A percentile compares a stretch with the other conserved stretches of the same genome.
Conservation (phyloP, 2,888 invertebrate genomes). For the Caprella mutica region DNA sequence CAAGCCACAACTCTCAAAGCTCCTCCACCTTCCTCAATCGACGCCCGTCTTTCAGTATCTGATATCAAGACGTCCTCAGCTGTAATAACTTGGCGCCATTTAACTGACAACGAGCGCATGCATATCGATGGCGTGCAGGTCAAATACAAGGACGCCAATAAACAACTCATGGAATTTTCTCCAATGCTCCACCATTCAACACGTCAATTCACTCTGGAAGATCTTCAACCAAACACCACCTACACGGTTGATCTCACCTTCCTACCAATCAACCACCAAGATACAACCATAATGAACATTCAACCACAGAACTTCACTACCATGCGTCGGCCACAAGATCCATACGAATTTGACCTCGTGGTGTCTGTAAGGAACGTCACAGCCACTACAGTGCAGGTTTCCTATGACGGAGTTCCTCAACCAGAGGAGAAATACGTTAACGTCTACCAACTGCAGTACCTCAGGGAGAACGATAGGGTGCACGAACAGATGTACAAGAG, state of each 20-base stretch:
- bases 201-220: slow-evolving; percentile 62
- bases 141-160: slow-evolving; percentile 65
- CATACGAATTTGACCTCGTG: slow-evolving; percentile 68
- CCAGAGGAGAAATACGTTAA: slow-evolving; percentile 83
- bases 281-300: slow-evolving; percentile 63
- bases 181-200: slow-evolving; percentile 72
- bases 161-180: slow-evolving; percentile 62
- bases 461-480: slow-evolving; percentile 55
- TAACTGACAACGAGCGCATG: slow-evolving; percentile 64
- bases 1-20: slow-evolving; percentile 9
- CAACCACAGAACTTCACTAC: slow-evolving; percentile 59
- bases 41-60: slow-evolving; percentile 59
- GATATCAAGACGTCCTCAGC: slow-evolving; percentile 68
- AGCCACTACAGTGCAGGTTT: slow-evolving; percentile 61
- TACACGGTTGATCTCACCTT: slow-evolving; percentile 75
- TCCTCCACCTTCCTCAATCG: slow-evolving; percentile 41
- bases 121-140: slow-evolving; percentile 80
- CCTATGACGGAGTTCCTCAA: slow-evolving; percentile 73
- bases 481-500: slow-evolving; percentile 58
- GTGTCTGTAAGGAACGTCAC: slow-evolving; percentile 65
- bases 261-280: slow-evolving; percentile 62
- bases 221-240: slow-evolving; percentile 60
- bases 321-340: slow-evolving; percentile 50
- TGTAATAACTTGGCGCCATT: slow-evolving; percentile 67
- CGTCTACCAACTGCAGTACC: slow-evolving; percentile 73